Evolutionary conservation across 2,797 vertebrate species (phyloP).

Genomic region (Anguilla anguilla): DNA sequence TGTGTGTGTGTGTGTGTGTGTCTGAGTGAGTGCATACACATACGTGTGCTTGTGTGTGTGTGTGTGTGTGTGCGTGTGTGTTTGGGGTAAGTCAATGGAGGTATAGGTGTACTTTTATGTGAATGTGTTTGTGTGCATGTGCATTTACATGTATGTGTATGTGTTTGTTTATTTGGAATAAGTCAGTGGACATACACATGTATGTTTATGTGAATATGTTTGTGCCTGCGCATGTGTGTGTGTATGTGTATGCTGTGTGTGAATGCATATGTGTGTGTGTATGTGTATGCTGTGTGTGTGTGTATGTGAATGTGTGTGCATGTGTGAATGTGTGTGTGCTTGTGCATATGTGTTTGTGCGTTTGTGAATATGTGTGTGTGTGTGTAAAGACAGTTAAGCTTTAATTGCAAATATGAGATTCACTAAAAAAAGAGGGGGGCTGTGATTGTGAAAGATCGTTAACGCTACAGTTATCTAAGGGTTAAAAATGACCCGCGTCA

Average conservation of each 20-base stretch:
- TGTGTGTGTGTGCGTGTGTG: not conserved
- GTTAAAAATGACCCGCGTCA: conserved; percentile 39
- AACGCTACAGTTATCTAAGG: conserved; percentile 36
- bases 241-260: not conserved
- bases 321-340: not conserved
- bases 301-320: not conserved
- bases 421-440: not conserved
- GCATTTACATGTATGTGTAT: conserved; percentile 48
- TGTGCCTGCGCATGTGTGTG: not conserved
- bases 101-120: not conserved
- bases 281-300: not conserved
- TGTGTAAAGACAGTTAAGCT: conserved; percentile 46
- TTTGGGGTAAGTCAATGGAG: no score
- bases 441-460: conserved; percentile 20
- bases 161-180: conserved; percentile 32
- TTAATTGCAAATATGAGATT: conserved; percentile 17
- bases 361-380: conserved; percentile 23
- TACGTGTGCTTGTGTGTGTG: conserved; percentile 22
- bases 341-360: not conserved
- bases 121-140: conserved; percentile 29
- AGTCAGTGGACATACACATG: not conserved
- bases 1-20: not conserved
- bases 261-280: not conserved
- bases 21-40: conserved; percentile 24
- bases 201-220: not conserved